Conservation (phyloP, 2,888 invertebrate genomes). For the Acanthosepion lycidas region DNA sequence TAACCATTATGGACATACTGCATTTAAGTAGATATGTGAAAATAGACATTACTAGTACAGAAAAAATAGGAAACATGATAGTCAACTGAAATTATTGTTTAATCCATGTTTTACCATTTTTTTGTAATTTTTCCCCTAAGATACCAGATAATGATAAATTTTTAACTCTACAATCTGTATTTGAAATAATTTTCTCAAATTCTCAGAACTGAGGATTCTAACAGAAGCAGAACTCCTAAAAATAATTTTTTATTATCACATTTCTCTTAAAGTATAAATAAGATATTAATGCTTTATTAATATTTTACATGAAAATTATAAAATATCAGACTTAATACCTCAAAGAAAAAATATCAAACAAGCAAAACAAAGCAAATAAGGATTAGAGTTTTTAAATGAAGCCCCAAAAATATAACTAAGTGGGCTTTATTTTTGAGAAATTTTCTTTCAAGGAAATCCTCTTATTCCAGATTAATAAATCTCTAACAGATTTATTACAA, state of each 20-base stretch:
- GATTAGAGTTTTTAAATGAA: not conserved
- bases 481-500: not conserved
- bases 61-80: not conserved
- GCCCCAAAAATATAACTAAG: not conserved
- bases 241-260: not conserved
- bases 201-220: not conserved
- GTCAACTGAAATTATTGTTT: not conserved
- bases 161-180: not conserved
- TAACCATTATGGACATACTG: not conserved
- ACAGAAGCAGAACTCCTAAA: not conserved
- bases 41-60: not conserved
- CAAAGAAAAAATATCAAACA: not conserved
- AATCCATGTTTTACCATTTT: not conserved
- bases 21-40: not conserved
- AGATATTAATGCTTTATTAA: not conserved
- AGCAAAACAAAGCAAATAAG: not conserved
- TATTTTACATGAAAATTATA: not conserved
- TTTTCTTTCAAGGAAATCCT: not conserved
- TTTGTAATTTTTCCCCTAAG: not conserved
- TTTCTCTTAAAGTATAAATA: not conserved
- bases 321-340: not conserved
- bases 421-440: not conserved
- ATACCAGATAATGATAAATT: not conserved
- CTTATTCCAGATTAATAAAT: slow-evolving; percentile 9
- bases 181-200: not conserved